Evolutionary conservation across 1,140 invertebrate genomes (phyloP), one percentile per base, ranked within the genome.

Genomic region (Drosophila paulistorum): DNA sequence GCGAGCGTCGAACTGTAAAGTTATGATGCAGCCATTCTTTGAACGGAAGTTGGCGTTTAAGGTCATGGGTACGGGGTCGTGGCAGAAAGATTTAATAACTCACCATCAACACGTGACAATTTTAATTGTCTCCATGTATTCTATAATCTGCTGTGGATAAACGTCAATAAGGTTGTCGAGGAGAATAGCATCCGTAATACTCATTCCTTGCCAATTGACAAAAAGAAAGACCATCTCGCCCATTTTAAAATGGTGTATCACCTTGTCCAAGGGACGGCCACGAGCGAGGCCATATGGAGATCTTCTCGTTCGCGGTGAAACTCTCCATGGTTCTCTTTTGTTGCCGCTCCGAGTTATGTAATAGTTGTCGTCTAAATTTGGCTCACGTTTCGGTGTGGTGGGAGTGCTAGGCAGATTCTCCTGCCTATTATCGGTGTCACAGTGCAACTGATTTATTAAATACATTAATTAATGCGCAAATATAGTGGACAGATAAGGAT

Each of bases 1-100:
- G 84, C 68, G 83, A 83, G 67, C 83, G 77, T 89, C 83, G 84
- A 83, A 83, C 79, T 86, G 83, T 87, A 86, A 82, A 87, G 79
- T 76, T 86, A 79, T 86, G 75, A 83, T 83, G 69, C 65, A 39
- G 64, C 42, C 71, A 62, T 48, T 42, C 70, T 58, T 57, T 65
- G 68, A 81, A 72, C 83, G 83, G 83, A 87, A 89, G 73, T 70
- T 48, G 55, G 42, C 68, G 69, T 87, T 87, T 87, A 87, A 87
- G 83, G 83, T 89, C 89, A 87, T 54, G 64, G 66, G 84, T 59
- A 80, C 83, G 89, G 80, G 84, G 83, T 51, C 45, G 45, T 10
- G 45, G 73, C 71, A 74, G 23, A 39, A 30, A 74, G 37, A 39
- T 17, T 10, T 33, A 73, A 51, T 51, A 62, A 54, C 7, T 6